Base-by-base conservation (phyloP, 2,888 invertebrate species). In the Salpingus planirostris region DNA sequence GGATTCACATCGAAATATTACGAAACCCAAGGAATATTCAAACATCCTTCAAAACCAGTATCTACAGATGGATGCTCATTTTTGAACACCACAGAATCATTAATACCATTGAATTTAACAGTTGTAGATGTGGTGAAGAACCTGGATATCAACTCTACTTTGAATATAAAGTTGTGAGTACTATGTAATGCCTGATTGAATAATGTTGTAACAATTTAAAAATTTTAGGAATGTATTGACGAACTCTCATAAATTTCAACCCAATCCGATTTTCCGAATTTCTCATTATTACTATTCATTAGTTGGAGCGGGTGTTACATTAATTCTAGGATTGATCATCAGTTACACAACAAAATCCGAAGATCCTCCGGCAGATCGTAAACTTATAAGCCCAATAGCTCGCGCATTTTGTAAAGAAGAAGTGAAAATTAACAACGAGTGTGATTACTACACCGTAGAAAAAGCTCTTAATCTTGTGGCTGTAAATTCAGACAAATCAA, bases 261-360 rank as follows among this genome's bases (percentile, higher is more conserved):
- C n/a, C 13, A 7, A 26, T 11, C 5, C 26, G 11, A 5, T 52
- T 12, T 57, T 55, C 31, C 36, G 40, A 13, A 42, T 57, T 8
- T 54, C 55, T 0, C 51, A 45, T 28, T 54, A 56, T 27, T 57
- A 44, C 40, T 54, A 48, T 24, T 34, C 47, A 1, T 11, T 44
- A 7, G 39, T 49, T 3, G 52, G 52, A 11, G 12, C 38, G 5
- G 8, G 27, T 3, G 31, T 52, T 5, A 42, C 45, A 4, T 38
- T 49, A 8, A 13, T 40, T 2, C 13, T 39, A n/a, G 53, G 51
- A 3, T 21, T 52, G 6, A 31, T 47, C 5, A 43, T 54, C 14
- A 54, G 51, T 32, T 49, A 46, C 21, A 15, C 40, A 11, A 44
- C 49, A 10, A 33, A 45, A 27, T 32, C 41, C 21, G 42, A 48